Base-by-base conservation (phyloP, 2,888 invertebrate genomes). In the Gandaritis pyraliata region DNA sequence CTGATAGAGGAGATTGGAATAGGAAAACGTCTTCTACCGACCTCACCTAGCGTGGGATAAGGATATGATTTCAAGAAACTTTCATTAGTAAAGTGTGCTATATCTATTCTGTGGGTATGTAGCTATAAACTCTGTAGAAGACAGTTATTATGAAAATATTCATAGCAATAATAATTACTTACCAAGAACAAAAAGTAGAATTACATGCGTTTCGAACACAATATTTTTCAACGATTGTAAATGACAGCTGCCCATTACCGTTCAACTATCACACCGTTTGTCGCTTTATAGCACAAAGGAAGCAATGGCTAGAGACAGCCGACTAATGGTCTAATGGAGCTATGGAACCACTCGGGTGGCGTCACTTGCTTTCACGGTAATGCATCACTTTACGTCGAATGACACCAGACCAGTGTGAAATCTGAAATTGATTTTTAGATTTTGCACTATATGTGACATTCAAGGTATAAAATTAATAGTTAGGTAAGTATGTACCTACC, bases 231-330 rank as follows among this genome's bases (percentile, higher is more conserved):
- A 60, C 66, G 64, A 73, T 68, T 60, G 62, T 58, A 74, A 77
- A 76, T 71, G 72, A 43, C 41, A 15, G 50, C 72, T 78, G 77
- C 80, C 81, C 80, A 80, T 84, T 83, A 79, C 78, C 72, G 72
- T 66, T 66, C 62, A 70, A 70, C 80, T 79, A 82, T 80, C 77
- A 71, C 72, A 71, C 79, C 83, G 76, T 84, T 85, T 85, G 77
- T 83, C 83, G 83, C 78, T 74, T 68, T 65, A 69, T 71, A 69
- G 75, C 70, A 84, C 83, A 86, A 86, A 85, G 78, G 78, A 78
- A 81, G 80, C 75, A 72, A 69, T 73, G 76, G 73, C 71, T 71
- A 66, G 72, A 72, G 76, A 76, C 78, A 74, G 72, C 65, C 71
- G 75, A 78, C 83, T 86, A 86, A 86, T 86, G 58, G 47, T 47